phyloP scores from a whole-genome alignment of 2,113 vertebrate species.

The Gymnocephalus cernua region DNA sequence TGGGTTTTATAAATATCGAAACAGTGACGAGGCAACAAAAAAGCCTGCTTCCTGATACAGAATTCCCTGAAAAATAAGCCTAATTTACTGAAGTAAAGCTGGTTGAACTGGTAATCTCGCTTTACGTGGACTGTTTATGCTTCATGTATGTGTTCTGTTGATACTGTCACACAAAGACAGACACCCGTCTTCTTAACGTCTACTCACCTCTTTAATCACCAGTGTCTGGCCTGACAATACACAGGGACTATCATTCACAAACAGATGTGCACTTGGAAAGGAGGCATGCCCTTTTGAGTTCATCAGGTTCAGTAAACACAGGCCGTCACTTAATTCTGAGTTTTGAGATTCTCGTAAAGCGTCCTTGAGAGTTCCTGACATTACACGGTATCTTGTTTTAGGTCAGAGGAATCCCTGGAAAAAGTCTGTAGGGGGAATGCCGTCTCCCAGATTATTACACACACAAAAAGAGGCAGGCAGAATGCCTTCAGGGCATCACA shows the following conservation, averaged over 20 bases:
- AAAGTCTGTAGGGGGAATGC: constrained; percentile 31
- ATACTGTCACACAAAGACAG: constrained; percentile 24
- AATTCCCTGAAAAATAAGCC: neutral
- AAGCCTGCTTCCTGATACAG: neutral
- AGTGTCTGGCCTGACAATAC: constrained; percentile 17
- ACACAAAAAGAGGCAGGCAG: neutral
- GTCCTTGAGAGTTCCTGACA: neutral
- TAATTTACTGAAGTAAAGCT: neutral
- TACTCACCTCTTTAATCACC: constrained; percentile 54
- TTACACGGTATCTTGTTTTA: neutral
- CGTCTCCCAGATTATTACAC: constrained; percentile 31
- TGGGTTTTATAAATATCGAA: no score
- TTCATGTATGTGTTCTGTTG: constrained; percentile 17
- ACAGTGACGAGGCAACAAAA: no score
- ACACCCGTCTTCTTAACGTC: neutral
- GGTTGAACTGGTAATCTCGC: neutral
- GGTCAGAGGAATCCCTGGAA: constrained; percentile 37
- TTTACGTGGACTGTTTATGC: constrained; percentile 12
- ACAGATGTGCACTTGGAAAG: constrained; percentile 51
- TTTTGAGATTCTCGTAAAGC: constrained; percentile 3
- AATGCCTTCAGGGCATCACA: constrained; percentile 44
- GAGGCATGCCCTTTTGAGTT: neutral
- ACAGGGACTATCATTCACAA: constrained; percentile 37
- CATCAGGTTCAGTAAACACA: constrained; percentile 2
- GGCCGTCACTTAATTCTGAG: neutral